Conservation (phyloP, 2,113 vertebrate genomes). For the Aptenodytes forsteri region DNA sequence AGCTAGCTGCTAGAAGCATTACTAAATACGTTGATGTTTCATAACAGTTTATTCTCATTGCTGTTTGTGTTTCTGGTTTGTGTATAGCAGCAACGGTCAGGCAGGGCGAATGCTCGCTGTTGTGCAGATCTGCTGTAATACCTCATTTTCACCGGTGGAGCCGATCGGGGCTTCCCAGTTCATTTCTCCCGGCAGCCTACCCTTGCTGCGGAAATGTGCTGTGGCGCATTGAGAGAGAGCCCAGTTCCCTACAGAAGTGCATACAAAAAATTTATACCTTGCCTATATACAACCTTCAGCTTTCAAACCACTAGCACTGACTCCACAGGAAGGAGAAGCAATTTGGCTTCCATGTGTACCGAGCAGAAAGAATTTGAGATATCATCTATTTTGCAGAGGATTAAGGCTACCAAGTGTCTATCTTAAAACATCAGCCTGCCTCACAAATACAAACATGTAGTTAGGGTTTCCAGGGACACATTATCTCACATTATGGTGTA, state of each 20-base stretch:
- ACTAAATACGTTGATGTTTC: background rate
- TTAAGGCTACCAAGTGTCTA: background rate
- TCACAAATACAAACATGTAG: background rate
- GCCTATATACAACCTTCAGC: background rate
- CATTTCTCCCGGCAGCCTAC: background rate
- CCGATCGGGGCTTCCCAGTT: background rate
- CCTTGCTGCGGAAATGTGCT: background rate
- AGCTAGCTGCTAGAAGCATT: background rate
- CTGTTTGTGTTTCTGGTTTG: background rate
- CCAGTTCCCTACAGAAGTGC: background rate
- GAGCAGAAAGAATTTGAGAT: background rate
- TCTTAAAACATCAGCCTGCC: background rate
- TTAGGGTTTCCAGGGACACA: background rate
- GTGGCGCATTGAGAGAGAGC: background rate
- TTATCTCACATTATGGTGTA: background rate
- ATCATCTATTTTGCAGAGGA: background rate
- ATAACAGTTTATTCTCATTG: background rate
- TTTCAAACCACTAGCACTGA: background rate
- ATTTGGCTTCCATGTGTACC: background rate
- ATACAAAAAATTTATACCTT: background rate
- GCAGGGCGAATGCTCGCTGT: background rate
- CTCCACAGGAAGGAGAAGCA: background rate
- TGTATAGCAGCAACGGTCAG: background rate
- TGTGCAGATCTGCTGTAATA: background rate
- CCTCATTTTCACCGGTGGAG: fast-evolving